Base-by-base conservation (phyloP, 23 tunicate genomes). In the Phallusia fumigata region DNA sequence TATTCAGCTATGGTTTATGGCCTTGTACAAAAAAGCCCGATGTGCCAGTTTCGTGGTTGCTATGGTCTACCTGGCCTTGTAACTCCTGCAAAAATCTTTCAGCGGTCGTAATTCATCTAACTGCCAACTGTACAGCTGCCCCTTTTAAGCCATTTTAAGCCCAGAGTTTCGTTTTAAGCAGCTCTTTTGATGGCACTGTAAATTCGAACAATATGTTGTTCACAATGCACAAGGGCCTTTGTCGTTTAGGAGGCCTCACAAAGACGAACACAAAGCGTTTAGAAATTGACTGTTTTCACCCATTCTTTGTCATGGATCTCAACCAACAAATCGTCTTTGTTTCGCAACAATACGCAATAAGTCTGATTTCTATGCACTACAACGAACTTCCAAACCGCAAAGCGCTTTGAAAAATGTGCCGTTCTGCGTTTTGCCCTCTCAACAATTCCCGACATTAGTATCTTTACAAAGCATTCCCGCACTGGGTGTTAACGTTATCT, bases 201-300 rank as follows among this genome's bases (percentile, higher is more conserved):
- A 58, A 58, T 58, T 58, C 69, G 69, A 58, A 58, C 69, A 58
- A 58, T 58, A 58, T 58, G 69, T 58, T 58, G 69, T 58, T 58
- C 69, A 58, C 69, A 58, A 58, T 58, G 69, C 69, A 58, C 69
- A 58, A 58, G 69, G 47, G 69, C 69, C 69, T 58, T 58, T 58
- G 69, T 58, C 69, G 69, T 58, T 58, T 58, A 24, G 69, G 69
- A 58, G 69, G 69, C 16, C 69, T 13, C 28, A 58, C 69, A 58
- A 58, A 58, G 69, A 40, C 15, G 77, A 32, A 74, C 77, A 74
- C 77, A 74, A 74, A 32, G 77, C 77, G 77, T 32, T 33, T 32
- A 32, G 77, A 74, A 74, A 74, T 74, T 32, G 77, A 32, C 77
- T 74, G 77, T 74, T 74, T 74, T 74, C 77, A 58, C 69, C 69